phyloP scores from a whole-genome alignment of 2,888 invertebrate genomes.

The Mythimna lalbum region DNA sequence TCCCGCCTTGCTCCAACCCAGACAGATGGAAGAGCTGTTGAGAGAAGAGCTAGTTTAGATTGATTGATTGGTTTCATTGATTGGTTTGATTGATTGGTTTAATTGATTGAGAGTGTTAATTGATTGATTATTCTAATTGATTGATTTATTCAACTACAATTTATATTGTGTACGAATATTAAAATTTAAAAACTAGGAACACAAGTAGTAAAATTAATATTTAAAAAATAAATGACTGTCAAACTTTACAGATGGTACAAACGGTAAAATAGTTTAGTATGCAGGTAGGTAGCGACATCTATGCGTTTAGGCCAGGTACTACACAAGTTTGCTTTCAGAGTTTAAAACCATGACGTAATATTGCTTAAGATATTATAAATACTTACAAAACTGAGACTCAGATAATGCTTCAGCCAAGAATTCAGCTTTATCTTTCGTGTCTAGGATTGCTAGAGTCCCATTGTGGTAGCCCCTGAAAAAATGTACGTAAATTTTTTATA shows the following conservation, averaged over 20 bases:
- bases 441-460: constrained; percentile 82
- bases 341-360: neutral
- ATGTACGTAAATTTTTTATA: neutral
- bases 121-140: no score
- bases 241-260: no score
- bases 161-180: no score
- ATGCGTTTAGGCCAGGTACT: neutral
- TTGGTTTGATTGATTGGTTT: no score
- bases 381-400: constrained; percentile 87
- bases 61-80: no score
- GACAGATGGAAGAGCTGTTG: constrained; percentile 78
- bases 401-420: constrained; percentile 87
- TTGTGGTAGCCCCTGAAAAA: constrained; percentile 82
- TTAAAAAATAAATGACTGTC: no score
- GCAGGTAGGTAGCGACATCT: constrained; percentile 10
- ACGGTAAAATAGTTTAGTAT: neutral
- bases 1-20: constrained; percentile 85
- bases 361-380: neutral
- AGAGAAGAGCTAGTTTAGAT: neutral
- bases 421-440: constrained; percentile 84
- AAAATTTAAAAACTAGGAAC: no score
- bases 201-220: no score
- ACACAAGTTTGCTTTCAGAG: neutral
- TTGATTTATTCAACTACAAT: no score
- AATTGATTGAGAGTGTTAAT: no score